Base-by-base conservation (phyloP, 2,888 invertebrate species). In the Chymomyza fuscimana region DNA sequence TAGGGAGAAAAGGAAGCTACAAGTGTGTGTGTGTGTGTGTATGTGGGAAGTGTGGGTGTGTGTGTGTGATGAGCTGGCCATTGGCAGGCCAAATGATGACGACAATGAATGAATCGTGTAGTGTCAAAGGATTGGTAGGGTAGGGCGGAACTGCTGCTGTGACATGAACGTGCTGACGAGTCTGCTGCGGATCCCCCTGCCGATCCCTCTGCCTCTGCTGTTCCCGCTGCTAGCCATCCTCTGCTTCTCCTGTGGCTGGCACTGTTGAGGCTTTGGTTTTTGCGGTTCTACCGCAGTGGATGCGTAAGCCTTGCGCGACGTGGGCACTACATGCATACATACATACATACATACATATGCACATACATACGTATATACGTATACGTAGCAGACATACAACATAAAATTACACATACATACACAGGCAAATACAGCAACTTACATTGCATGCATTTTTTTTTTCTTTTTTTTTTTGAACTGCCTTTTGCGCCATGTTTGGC, bases 191-290 rank as follows among this genome's bases (percentile, higher is more conserved):
- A 73, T 79, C 75, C 73, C 73, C 32, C 32, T 78, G 77, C 77
- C 70, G 12, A 73, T 79, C 74, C 73, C 73, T 77, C 76, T 80
- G 80, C 78, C 77, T 76, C 77, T 81, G 80, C 76, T 78, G 79
- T 79, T 81, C 40, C 80, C 80, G 81, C 73, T 80, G 81, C 78
- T 63, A 63, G 32, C 73, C 81, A 78, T 65, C 80, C 78, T 59
- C 56, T 63, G 71, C 69, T 58, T 56, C 63, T 46, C 40, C 40
- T 46, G 81, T 69, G 78, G 75, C 67, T 61, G 69, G 70, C 78
- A 76, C 76, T 79, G 87, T 84, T 87, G 87, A 84, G 85, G 89
- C 86, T 88, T 90, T 87, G 89, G 89, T 88, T 89, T 82, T 82
- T 89, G 89, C 83, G 89, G 89, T 90, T 79, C 70, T 69, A 82